These are phyloP conservation scores for Halictus rubicundus DNA, from an alignment of 1,140 invertebrate species.

Conservation along the genomic window DNA sequence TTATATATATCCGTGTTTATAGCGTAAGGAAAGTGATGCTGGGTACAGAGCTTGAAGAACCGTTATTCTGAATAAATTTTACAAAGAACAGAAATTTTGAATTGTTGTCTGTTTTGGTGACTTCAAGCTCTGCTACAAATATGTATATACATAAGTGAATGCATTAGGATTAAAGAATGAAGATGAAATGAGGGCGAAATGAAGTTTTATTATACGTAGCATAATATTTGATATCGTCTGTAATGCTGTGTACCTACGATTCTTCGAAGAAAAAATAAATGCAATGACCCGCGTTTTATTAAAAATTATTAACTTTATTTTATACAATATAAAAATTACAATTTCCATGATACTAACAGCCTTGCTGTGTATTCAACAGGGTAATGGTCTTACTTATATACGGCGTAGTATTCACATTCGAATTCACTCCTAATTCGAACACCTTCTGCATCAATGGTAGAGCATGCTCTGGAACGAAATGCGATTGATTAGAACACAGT, in stretches of 20 bases:
- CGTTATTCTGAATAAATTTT: too few species aligned
- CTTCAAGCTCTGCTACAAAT: too few species aligned
- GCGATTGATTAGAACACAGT: not conserved
- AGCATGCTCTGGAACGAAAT: constrained; percentile 86
- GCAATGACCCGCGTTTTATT: constrained; percentile 21
- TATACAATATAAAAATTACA: constrained; percentile 58
- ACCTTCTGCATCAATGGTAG: constrained; percentile 88
- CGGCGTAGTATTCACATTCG: constrained; percentile 88
- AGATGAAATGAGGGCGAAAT: too few species aligned
- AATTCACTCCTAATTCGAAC: constrained; percentile 90
- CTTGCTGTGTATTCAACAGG: constrained; percentile 90
- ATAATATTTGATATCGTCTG: not conserved
- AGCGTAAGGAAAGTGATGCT: constrained; percentile 2
- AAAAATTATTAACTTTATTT: constrained; percentile 45
- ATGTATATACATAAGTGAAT: too few species aligned
- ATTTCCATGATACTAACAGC: constrained; percentile 81
- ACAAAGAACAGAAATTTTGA: too few species aligned
- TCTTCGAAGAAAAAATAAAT: constrained; percentile 12
- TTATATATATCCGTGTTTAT: too few species aligned
- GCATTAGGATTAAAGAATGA: too few species aligned
- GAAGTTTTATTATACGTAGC: constrained; percentile 4
- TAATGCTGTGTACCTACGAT: not conserved
- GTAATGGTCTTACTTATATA: constrained; percentile 90
- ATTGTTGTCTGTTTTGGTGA: not conserved
- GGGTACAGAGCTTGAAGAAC: not conserved